These are phyloP conservation scores for Oreochromis niloticus DNA, from an alignment of 2,113 vertebrate species.

Conservation along the genomic window DNA sequence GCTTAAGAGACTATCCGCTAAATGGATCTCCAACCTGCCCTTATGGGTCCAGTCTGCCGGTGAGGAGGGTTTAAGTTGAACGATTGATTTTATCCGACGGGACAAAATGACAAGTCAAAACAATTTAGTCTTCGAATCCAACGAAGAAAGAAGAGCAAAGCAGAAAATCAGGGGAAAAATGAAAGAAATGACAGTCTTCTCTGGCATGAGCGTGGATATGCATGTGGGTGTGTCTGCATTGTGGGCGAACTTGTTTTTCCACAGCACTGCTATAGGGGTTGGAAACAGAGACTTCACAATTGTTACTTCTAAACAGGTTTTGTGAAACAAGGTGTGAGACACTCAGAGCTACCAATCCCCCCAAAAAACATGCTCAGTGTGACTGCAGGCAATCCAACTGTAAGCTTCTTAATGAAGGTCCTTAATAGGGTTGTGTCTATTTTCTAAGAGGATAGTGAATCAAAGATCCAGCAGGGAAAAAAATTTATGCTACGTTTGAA, in stretches of 20 bases:
- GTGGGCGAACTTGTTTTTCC: constrained; percentile 61
- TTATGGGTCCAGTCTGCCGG: constrained; percentile 9
- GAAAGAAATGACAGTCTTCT: background rate
- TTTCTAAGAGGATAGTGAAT: constrained; percentile 29
- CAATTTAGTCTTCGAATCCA: background rate
- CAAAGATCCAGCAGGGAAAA: background rate
- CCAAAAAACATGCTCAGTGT: background rate
- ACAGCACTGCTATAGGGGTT: constrained; percentile 4
- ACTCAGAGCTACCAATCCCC: background rate
- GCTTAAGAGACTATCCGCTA: constrained; percentile 49
- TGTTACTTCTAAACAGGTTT: constrained; percentile 44
- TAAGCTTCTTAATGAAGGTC: constrained; percentile 33
- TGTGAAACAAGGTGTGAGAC: constrained; percentile 8
- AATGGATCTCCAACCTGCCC: constrained; percentile 49
- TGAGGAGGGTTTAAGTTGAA: constrained; percentile 22
- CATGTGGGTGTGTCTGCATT: constrained; percentile 44
- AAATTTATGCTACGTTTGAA: background rate
- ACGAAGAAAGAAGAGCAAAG: background rate
- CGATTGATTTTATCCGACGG: constrained; percentile 12
- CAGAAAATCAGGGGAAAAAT: background rate
- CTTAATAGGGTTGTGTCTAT: background rate
- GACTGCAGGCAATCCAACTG: background rate
- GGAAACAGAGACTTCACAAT: background rate
- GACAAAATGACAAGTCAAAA: constrained; percentile 17
- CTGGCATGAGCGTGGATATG: background rate